These are phyloP conservation scores for Prunella himalayana DNA, from an alignment of 2,113 vertebrate species.

Conservation along the genomic window DNA sequence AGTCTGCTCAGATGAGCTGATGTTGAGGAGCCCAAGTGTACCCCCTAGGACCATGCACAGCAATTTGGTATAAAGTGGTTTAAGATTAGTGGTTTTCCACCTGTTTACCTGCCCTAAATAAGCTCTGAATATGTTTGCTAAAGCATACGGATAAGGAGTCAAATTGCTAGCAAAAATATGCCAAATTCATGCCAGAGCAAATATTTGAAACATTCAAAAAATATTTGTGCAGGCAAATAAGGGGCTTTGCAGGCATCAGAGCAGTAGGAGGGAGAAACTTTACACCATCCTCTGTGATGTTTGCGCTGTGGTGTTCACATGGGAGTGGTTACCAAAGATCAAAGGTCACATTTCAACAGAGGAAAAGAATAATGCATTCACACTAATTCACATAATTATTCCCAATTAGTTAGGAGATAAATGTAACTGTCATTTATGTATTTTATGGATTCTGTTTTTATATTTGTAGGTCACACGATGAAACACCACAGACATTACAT, in stretches of 20 bases:
- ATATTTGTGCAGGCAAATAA: neutral
- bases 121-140: neutral
- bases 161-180: neutral
- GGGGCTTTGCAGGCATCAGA: neutral
- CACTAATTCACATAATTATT: constrained; percentile 4
- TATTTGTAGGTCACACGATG: neutral
- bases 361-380: constrained; percentile 15
- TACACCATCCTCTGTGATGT: neutral
- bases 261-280: neutral
- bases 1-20: neutral
- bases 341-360: constrained; percentile 27
- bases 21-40: neutral
- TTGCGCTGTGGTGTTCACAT: neutral
- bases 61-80: neutral
- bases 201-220: neutral
- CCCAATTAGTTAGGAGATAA: neutral
- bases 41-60: neutral
- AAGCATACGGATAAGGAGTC: neutral
- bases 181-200: neutral
- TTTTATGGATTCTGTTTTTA: neutral
- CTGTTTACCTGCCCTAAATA: neutral
- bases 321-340: neutral
- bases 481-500: neutral
- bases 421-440: neutral
- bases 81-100: neutral